Evolutionary conservation across 64 coral and sea anemone genomes (phyloP), one percentile per base, ranked within the genome.

Genomic region (Platygyra sinensis): DNA sequence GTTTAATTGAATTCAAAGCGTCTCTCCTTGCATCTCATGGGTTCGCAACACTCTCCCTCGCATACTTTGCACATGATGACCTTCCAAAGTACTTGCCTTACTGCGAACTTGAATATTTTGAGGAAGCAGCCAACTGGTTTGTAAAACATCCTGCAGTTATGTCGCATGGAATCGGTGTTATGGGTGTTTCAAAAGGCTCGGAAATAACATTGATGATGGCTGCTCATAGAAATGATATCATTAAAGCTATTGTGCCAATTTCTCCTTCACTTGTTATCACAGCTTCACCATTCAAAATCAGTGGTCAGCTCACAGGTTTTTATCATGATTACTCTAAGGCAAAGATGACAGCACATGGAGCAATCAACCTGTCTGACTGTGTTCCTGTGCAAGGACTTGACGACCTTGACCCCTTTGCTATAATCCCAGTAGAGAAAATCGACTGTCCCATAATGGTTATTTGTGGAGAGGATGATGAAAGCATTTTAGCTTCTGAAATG

Each of bases 151-250:
- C 75, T 54, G 64, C 69, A 18, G 91, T 89, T 18, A 22, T 60
- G 6, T 25, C 63, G 0, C 46, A 62, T 4, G 86, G 86, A 29
- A 42, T 93, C 11, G 86, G 86, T 2, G 12, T 93, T 12, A 93
- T 93, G 85, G 86, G 91, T 15, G 86, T 88, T 30, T 93, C 91
- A 60, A 93, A 93, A 25, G 91, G 91, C 5, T 69, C 86, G 13
- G 91, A 93, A 71, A 54, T 93, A 57, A 65, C 73, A 49, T 54
- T 93, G 14, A 93, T 83, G 60, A 67, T 93, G 24, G 86, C 91
- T 49, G 60, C 85, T 14, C 36, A 88, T 86, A 62, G 72, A 24
- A 50, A 73, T 15, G 69, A 91, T 19, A 24, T 88, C 14, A 38
- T 93, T 4, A 74, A 75, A 52, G 91, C 91, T 4, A 60, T 93